Conservation (phyloP, 2,113 vertebrate genomes). For the Malaclemys terrapin region DNA sequence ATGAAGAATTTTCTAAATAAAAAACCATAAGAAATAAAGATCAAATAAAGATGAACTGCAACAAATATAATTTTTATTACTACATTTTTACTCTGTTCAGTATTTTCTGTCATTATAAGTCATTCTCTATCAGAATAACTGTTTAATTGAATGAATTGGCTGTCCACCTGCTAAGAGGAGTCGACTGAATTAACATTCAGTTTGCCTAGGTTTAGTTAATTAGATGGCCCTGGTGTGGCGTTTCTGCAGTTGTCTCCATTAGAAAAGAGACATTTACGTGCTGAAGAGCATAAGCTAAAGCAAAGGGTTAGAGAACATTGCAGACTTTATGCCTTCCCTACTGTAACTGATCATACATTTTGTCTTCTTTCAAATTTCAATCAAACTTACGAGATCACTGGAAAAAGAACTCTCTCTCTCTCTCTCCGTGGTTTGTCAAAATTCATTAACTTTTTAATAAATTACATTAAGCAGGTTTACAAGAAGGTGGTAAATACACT, state of each 20-base stretch:
- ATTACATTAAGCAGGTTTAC: not conserved
- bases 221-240: not conserved
- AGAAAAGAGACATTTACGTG: not conserved
- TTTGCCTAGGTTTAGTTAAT: conserved; percentile 26
- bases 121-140: conserved; percentile 18
- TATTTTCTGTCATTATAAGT: not conserved
- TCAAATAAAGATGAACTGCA: not conserved
- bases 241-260: not conserved
- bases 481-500: not conserved
- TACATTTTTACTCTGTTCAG: not conserved
- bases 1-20: not conserved
- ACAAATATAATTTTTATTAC: not conserved
- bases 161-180: not conserved
- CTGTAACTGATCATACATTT: not conserved
- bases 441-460: not conserved
- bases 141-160: conserved; percentile 29
- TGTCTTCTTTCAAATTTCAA: not conserved
- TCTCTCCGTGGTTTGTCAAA: not conserved
- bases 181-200: not conserved
- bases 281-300: not conserved
- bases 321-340: not conserved
- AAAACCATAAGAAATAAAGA: conserved; percentile 21
- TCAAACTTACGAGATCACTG: not conserved
- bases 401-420: not conserved
- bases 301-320: not conserved